phyloP scores from a whole-genome alignment of 2,113 vertebrate species.

The Lasiurus cinereus region DNA sequence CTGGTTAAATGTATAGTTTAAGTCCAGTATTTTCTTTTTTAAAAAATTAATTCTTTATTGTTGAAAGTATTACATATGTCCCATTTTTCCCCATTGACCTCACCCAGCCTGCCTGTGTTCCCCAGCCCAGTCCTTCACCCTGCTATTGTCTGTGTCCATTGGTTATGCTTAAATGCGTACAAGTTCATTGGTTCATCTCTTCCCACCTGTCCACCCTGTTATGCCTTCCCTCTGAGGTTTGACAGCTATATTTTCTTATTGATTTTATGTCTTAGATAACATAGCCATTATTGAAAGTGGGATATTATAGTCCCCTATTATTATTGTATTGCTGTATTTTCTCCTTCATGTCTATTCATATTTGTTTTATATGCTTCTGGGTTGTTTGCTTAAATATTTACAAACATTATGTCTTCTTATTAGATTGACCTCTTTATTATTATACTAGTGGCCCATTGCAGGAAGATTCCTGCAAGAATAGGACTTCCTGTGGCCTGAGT shows the following conservation, averaged over 20 bases:
- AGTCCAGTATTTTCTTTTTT: background rate
- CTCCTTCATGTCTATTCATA: background rate
- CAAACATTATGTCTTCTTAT: background rate
- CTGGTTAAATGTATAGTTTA: background rate
- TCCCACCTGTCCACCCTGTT: too few species aligned
- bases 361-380: background rate
- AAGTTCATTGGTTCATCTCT: too few species aligned
- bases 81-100: too few species aligned
- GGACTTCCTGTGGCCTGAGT: too few species aligned
- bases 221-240: too few species aligned
- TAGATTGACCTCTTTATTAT: background rate
- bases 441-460: background rate
- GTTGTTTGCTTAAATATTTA: constrained; percentile 24
- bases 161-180: too few species aligned
- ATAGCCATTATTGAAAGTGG: background rate
- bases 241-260: background rate
- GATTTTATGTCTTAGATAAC: background rate
- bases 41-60: too few species aligned
- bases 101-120: too few species aligned
- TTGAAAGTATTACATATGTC: too few species aligned
- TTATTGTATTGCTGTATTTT: background rate
- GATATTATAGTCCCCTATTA: background rate
- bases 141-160: too few species aligned
- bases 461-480: too few species aligned
- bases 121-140: too few species aligned